A percentile compares a stretch with the other conserved stretches of the same genome.
Evolutionary conservation across 1,140 invertebrate species (phyloP).

Genomic region (Orchestia grillus): DNA sequence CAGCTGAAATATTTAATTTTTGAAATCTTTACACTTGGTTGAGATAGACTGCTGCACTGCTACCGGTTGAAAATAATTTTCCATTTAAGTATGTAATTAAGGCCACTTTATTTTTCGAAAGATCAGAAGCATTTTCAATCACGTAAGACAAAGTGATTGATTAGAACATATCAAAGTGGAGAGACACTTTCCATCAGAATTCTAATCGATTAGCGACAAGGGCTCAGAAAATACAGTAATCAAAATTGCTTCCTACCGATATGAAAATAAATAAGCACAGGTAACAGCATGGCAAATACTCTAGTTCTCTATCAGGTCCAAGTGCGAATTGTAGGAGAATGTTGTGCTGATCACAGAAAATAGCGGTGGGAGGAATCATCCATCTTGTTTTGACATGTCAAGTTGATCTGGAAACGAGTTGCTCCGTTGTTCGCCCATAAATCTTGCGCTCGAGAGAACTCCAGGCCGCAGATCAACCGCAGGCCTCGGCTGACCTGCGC

Average conservation of each 20-base stretch:
- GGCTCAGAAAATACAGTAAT: too few relatives aligned
- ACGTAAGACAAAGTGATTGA: too few relatives aligned
- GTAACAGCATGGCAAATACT: background rate
- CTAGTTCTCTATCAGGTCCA: background rate
- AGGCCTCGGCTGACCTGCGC: background rate
- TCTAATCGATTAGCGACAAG: too few relatives aligned
- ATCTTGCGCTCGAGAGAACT: background rate
- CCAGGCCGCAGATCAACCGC: background rate
- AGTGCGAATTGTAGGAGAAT: too few relatives aligned
- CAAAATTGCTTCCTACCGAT: too few relatives aligned
- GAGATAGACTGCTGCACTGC: too few relatives aligned
- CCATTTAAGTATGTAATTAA: background rate
- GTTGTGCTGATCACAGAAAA: constrained; percentile 2
- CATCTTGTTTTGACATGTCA: constrained; percentile 26
- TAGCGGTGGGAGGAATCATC: constrained; percentile 12
- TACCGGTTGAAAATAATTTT: too few relatives aligned
- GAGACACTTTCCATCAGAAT: background rate
- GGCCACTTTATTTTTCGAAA: background rate
- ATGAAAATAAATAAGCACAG: background rate
- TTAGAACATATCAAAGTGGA: background rate
- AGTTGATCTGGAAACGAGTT: constrained; percentile 36
- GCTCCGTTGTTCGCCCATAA: constrained; percentile 21
- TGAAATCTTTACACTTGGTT: background rate
- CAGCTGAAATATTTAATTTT: background rate
- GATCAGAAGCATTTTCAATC: background rate